A percentile compares a stretch with the other conserved stretches of the same genome.
Evolutionary conservation across 2,888 invertebrate species (phyloP).

Genomic region (Mantis religiosa): DNA sequence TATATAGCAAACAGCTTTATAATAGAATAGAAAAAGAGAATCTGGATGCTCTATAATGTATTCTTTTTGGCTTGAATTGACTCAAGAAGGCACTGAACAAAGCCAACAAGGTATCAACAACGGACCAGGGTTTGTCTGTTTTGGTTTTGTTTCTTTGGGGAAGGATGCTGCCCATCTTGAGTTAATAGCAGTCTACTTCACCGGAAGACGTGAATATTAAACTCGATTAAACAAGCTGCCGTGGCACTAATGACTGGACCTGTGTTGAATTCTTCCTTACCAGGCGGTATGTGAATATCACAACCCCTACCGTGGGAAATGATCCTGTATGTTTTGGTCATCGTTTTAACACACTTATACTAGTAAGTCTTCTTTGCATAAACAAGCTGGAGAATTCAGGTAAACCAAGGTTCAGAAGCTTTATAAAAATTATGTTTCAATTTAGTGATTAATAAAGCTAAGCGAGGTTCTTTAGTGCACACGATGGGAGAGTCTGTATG

Average conservation of each 20-base stretch:
- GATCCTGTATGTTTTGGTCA: neutral
- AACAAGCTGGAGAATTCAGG: neutral
- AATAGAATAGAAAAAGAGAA: too few relatives aligned
- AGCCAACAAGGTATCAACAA: neutral
- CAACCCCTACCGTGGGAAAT: neutral
- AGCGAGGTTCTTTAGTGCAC: too few relatives aligned
- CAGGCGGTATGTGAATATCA: neutral
- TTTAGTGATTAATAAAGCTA: too few relatives aligned
- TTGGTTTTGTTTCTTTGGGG: neutral
- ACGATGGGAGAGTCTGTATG: too few relatives aligned
- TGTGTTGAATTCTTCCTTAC: neutral
- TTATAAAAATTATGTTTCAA: too few relatives aligned
- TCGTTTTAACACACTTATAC: neutral
- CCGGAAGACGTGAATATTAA: neutral
- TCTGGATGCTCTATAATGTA: too few relatives aligned
- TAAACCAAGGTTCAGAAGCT: too few relatives aligned
- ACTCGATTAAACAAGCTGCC: neutral
- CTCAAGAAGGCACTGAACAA: neutral
- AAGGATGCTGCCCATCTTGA: neutral
- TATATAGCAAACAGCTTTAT: too few relatives aligned
- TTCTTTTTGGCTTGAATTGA: too few relatives aligned
- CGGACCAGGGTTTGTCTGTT: neutral
- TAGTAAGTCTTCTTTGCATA: neutral
- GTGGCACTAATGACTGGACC: neutral
- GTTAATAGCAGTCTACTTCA: neutral